Base-by-base conservation (phyloP, 1,140 invertebrate genomes). In the Drosophila sucinea region DNA sequence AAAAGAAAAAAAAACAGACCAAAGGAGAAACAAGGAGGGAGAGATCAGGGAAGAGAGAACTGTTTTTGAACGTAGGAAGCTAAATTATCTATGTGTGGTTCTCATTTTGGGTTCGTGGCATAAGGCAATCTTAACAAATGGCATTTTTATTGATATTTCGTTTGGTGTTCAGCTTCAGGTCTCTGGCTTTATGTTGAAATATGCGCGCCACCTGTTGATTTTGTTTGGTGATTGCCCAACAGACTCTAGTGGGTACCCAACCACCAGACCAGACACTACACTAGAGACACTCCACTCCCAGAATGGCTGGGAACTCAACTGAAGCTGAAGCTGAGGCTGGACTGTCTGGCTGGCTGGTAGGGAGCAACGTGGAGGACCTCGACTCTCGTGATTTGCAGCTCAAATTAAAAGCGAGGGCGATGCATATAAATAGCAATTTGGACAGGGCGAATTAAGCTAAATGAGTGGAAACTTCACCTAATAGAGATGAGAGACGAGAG, bases 71-170 rank as follows among this genome's bases (percentile, higher is more conserved):
- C 30, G 56, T 60, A 60, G 65, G 72, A 63, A 63, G 44, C 60
- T 51, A 86, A 87, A 87, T 86, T 87, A 86, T 86, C 83, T 86
- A 79, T 86, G 82, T 82, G 76, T 75, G 79, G 60, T 77, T 77
- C 73, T 71, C 67, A 41, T 47, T 41, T 65, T 68, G 44, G 56
- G 55, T 77, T 81, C 77, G 77, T 87, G 84, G 70, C 75, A 58
- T 64, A 60, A 56, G 73, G 73, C 79, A 86, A 86, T 86, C 83
- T 72, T 76, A 84, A 84, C 84, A 87, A 87, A 87, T 87, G 84
- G 84, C 84, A 87, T 87, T 87, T 87, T 87, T 87, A 87, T 87
- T 87, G 84, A 87, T 87, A 87, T 90, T 87, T 87, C 84, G 84
- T 58, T 89, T 80, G 79, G 67, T 73, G 82, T 63, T 75, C 68